phyloP scores from a whole-genome alignment of 1,140 invertebrate species.

The Nixonia krombeini region DNA sequence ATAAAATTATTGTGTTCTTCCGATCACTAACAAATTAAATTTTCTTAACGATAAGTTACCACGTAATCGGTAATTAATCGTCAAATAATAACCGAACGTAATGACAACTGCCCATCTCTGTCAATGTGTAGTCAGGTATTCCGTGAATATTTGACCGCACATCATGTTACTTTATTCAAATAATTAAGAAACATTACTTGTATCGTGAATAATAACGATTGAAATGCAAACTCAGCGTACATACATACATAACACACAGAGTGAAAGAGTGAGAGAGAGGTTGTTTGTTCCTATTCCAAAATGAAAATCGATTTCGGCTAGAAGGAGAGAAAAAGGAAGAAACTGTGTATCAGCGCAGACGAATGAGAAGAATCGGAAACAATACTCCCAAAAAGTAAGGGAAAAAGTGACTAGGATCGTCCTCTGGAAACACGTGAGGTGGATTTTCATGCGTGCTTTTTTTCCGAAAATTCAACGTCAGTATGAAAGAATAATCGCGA shows the following conservation, averaged over 20 bases:
- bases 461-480: neutral
- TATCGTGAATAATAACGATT: slow-evolving; percentile 58
- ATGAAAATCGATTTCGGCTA: slow-evolving; percentile 54
- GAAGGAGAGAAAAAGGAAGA: slow-evolving; percentile 18
- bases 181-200: slow-evolving; percentile 68
- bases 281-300: slow-evolving; percentile 69
- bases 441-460: slow-evolving; percentile 32
- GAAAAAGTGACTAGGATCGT: slow-evolving; percentile 10
- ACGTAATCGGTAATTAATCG: slow-evolving; percentile 23
- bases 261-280: slow-evolving; percentile 46
- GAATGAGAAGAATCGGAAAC: slow-evolving; percentile 21
- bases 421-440: slow-evolving; percentile 18
- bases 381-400: slow-evolving; percentile 33
- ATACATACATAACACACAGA: slow-evolving; percentile 38
- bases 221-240: slow-evolving; percentile 47
- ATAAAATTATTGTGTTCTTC: too few species aligned
- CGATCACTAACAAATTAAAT: slow-evolving; percentile 4
- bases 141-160: slow-evolving; percentile 67
- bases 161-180: slow-evolving; percentile 69
- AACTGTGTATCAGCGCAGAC: slow-evolving; percentile 27
- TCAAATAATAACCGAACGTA: slow-evolving; percentile 17
- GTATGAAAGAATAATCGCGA: too few species aligned
- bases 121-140: slow-evolving; percentile 57
- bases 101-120: slow-evolving; percentile 45
- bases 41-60: too few species aligned